phyloP scores from a whole-genome alignment of 2,797 vertebrate species.

The Syngnathus rostellatus region DNA sequence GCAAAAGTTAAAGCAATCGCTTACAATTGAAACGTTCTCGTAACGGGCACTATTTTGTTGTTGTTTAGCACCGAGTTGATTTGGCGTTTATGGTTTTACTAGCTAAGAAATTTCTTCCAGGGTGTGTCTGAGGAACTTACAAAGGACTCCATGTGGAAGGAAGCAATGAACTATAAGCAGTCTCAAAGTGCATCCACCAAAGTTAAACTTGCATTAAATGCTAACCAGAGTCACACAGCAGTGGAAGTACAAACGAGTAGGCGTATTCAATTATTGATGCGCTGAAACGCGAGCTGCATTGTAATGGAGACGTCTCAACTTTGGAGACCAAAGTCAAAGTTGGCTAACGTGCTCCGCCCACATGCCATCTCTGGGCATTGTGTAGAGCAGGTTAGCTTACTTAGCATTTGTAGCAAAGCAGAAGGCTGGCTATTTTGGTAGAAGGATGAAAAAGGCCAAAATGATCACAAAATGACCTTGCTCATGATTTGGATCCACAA shows the following conservation, averaged over 20 bases:
- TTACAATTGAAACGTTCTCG: no score
- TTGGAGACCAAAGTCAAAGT: background rate
- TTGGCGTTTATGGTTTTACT: background rate
- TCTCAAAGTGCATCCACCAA: background rate
- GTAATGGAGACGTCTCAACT: background rate
- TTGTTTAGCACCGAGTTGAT: no score
- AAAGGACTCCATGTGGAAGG: background rate
- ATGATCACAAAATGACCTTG: background rate
- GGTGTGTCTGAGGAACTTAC: background rate
- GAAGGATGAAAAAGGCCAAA: background rate
- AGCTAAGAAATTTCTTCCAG: background rate
- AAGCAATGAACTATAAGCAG: background rate
- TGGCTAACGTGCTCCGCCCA: background rate
- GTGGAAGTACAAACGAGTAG: background rate
- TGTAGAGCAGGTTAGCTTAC: no score
- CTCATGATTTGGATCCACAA: no score
- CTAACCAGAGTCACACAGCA: background rate
- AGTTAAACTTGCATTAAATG: background rate
- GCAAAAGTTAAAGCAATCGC: no score
- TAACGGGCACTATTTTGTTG: no score
- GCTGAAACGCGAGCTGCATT: background rate
- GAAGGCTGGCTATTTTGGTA: no score
- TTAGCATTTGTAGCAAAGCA: no score
- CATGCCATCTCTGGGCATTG: background rate
- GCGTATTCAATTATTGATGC: conserved; percentile 4